Percentiles rank a stretch among this genome's conserved stretches.
These are phyloP conservation scores for Lucifuga dentata DNA, from an alignment of 2,113 vertebrate genomes.

Conservation along the genomic window DNA sequence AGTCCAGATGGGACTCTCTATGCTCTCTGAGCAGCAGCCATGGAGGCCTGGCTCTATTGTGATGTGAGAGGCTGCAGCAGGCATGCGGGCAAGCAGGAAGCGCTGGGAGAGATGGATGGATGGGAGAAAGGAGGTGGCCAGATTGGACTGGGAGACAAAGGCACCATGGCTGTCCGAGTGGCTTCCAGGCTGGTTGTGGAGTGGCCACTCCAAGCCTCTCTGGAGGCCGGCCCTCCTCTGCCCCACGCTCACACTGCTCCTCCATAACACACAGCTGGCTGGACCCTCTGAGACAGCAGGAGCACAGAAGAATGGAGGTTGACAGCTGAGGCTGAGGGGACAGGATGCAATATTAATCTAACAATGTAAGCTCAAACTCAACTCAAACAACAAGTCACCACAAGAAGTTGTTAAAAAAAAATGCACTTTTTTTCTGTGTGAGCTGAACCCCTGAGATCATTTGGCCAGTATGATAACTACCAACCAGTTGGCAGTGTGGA, in stretches of 20 bases:
- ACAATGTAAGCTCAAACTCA: background rate
- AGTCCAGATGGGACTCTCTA: conserved; percentile 62
- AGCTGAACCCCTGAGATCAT: conserved; percentile 50
- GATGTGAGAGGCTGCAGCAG: conserved; percentile 60
- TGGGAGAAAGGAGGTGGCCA: conserved; percentile 62
- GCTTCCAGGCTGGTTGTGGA: conserved; percentile 63
- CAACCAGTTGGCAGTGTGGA: conserved; percentile 74
- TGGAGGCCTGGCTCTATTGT: conserved; percentile 54
- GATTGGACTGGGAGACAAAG: conserved; percentile 76
- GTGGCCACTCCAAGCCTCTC: conserved; percentile 66
- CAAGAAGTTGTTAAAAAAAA: conserved; percentile 51
- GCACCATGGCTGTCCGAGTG: conserved; percentile 53
- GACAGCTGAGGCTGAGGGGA: conserved; percentile 25
- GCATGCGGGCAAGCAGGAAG: conserved; percentile 47
- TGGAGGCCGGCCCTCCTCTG: conserved; percentile 31
- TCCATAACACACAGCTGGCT: conserved; percentile 52
- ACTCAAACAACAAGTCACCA: conserved; percentile 17
- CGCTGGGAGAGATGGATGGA: conserved; percentile 41
- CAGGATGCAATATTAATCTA: background rate
- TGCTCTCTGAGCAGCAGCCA: conserved; percentile 61
- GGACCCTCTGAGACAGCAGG: conserved; percentile 26
- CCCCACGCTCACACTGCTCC: conserved; percentile 17
- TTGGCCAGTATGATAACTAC: conserved; percentile 63
- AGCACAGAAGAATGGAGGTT: background rate
- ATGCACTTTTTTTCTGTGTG: conserved; percentile 40